Base-by-base conservation (phyloP, 2,113 vertebrate genomes). In the Oxygymnocypris stewartii region DNA sequence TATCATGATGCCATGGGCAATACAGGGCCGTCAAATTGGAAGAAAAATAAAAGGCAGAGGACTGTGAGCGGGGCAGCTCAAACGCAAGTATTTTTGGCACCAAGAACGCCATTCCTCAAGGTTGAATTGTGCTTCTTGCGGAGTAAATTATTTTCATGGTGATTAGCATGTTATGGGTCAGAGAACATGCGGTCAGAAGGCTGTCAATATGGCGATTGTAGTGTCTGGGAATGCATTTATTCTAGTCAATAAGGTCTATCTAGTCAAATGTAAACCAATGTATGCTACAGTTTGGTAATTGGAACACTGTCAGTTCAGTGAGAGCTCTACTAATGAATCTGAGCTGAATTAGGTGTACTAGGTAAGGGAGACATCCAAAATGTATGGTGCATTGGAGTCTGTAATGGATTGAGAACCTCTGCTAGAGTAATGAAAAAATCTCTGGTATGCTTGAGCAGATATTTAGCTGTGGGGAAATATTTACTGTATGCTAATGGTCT, bases 401-500 rank as follows among this genome's bases (percentile, higher is more conserved):
- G n/a, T 75, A 76, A 40, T 28, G 1, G 42, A 16, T 76, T 16
- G n/a, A n/a, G n/a, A n/a, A n/a, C n/a, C n/a, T n/a, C n/a, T n/a
- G n/a, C n/a, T n/a, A n/a, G n/a, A n/a, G n/a, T n/a, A n/a, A n/a
- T n/a, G n/a, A n/a, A n/a, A n/a, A n/a, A n/a, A n/a, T 73, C 20
- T 74, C 4, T 0, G 2, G 20, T 47, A 47, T 65, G 59, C n/a
- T 28, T 44, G 37, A 31, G 59, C 59, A 65, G 59, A 65, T 85
- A 65, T 67, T 51, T 51, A 37, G 84, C 44, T 2, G 42, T 16
- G 2, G 42, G 67, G 12, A 40, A 69, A 75, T 75, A 75, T 74
- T 44, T 74, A 54, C 51, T 59, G 6, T 59, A 28, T 73, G 35
- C n/a, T n/a, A n/a, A n/a, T n/a, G n/a, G n/a, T n/a, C n/a, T 92